phyloP scores from a whole-genome alignment of 1,140 invertebrate genomes.

The Drosophila guanche region DNA sequence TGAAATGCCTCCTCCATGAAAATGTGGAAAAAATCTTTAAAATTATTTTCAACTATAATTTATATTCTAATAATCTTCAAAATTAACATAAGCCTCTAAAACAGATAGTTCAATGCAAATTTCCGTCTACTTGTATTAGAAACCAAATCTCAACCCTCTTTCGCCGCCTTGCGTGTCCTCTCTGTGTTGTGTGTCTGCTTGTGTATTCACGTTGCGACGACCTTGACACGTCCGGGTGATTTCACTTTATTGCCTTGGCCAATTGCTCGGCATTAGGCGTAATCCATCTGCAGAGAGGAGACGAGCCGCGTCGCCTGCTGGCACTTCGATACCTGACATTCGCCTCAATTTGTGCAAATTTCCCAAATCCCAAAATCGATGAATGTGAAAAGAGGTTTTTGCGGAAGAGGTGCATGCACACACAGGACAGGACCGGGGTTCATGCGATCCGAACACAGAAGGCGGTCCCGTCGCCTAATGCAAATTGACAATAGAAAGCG shows the following conservation, averaged over 20 bases:
- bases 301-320: no score
- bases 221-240: slow-evolving; percentile 73
- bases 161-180: not conserved
- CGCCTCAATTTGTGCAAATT: slow-evolving; percentile 65
- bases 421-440: slow-evolving; percentile 7
- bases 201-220: slow-evolving; percentile 14
- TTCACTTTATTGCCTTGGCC: slow-evolving; percentile 78
- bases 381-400: slow-evolving; percentile 55
- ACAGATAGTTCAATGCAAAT: no score
- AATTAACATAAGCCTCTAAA: no score
- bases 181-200: not conserved
- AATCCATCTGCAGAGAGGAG: slow-evolving; percentile 71
- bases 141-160: slow-evolving; percentile 3
- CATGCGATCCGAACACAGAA: slow-evolving; percentile 40
- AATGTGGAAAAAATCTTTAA: no score
- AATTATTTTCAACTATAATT: no score
- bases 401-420: slow-evolving; percentile 56
- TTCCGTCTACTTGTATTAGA: no score
- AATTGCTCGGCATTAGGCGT: slow-evolving; percentile 70
- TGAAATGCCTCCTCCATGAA: no score
- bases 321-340: slow-evolving; percentile 64
- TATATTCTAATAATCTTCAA: no score
- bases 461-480: slow-evolving; percentile 68
- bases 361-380: slow-evolving; percentile 70
- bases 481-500: slow-evolving; percentile 72